Evolutionary conservation across 2,888 invertebrate genomes (phyloP).

Genomic region (Salpingus planirostris): DNA sequence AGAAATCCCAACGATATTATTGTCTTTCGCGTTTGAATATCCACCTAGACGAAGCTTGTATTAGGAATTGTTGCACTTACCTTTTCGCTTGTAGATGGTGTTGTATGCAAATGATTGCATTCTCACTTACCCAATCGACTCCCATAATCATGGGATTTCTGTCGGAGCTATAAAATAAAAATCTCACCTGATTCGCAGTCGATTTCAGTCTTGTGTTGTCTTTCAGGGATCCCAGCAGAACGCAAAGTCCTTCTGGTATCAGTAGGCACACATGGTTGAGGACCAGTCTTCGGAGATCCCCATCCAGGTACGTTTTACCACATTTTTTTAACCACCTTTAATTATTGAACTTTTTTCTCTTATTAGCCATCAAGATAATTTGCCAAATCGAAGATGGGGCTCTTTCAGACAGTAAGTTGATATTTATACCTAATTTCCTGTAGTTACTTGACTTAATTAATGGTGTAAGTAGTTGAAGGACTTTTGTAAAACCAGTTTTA

Average conservation of each 20-base stretch:
- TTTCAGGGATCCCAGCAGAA: slow-evolving; percentile 51
- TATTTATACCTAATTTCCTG: slow-evolving; percentile 1
- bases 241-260: slow-evolving; percentile 54
- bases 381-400: slow-evolving; percentile 55
- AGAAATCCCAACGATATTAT: too few relatives aligned
- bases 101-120: too few relatives aligned
- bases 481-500: neutral
- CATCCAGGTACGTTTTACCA: slow-evolving; percentile 56
- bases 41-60: too few relatives aligned
- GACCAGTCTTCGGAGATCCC: slow-evolving; percentile 72
- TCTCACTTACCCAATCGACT: too few relatives aligned
- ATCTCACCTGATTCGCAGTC: too few relatives aligned
- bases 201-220: too few relatives aligned
- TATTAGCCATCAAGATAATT: slow-evolving; percentile 49
- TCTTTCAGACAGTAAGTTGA: slow-evolving; percentile 53
- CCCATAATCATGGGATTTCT: too few relatives aligned
- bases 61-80: too few relatives aligned
- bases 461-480: neutral
- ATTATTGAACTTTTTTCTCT: slow-evolving; percentile 18
- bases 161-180: too few relatives aligned
- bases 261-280: slow-evolving; percentile 78
- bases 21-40: too few relatives aligned
- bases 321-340: slow-evolving; percentile 28
- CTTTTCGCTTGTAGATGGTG: too few relatives aligned
- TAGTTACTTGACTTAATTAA: slow-evolving; percentile 1